A percentile compares a stretch with the other conserved stretches of the same genome.
phyloP scores from a whole-genome alignment of 1,140 invertebrate species.

The Panulirus ornatus region DNA sequence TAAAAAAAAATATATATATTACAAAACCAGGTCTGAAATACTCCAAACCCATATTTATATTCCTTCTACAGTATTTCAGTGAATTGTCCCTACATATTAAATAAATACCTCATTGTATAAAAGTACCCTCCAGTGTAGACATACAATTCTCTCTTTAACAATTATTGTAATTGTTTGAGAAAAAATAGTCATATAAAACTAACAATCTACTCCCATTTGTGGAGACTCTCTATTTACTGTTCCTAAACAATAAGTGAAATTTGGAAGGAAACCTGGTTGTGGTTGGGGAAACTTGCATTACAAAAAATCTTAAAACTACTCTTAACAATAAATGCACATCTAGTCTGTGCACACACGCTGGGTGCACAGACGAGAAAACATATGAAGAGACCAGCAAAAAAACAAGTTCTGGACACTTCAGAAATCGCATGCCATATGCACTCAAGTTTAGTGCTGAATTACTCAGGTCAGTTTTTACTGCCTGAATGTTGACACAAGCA shows the following conservation, averaged over 20 bases:
- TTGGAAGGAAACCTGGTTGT: slow-evolving; percentile 40
- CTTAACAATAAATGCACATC: slow-evolving; percentile 62
- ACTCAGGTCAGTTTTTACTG: too few species aligned
- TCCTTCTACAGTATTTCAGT: not conserved
- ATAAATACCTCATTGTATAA: not conserved
- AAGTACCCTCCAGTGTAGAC: slow-evolving; percentile 4
- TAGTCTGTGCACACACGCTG: slow-evolving; percentile 23
- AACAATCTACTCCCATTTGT: slow-evolving; percentile 6
- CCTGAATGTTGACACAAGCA: too few species aligned
- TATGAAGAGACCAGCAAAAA: slow-evolving; percentile 33
- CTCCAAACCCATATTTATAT: not conserved
- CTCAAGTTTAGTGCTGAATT: too few species aligned
- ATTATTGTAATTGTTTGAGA: slow-evolving; percentile 4
- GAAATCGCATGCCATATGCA: not conserved
- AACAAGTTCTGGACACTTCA: slow-evolving; percentile 19
- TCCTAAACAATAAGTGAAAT: slow-evolving; percentile 25
- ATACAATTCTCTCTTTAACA: slow-evolving; percentile 17
- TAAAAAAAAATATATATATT: not conserved
- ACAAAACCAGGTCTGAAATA: not conserved
- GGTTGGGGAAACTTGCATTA: slow-evolving; percentile 40
- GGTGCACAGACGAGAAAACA: slow-evolving; percentile 53
- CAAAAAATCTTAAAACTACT: slow-evolving; percentile 61
- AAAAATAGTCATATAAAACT: slow-evolving; percentile 9
- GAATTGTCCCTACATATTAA: not conserved
- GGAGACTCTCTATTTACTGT: not conserved